Evolutionary conservation across 2,888 invertebrate species (phyloP), one percentile per base, ranked within the genome.

Genomic region (Seira sanloemensis): DNA sequence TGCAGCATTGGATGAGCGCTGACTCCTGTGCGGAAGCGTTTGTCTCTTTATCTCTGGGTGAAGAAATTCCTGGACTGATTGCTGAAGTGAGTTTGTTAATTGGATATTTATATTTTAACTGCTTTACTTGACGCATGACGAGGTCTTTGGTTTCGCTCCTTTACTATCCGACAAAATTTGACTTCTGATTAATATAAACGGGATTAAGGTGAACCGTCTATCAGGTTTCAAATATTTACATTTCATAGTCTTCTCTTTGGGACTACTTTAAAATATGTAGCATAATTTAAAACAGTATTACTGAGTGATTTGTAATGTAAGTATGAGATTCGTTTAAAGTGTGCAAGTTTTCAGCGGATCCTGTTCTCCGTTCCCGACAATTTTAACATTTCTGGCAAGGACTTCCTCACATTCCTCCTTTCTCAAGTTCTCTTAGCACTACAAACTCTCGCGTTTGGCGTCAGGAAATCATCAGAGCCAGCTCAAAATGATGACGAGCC

Each of bases 11-110:
- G 88, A 87, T 88, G 83, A 85, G 72, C 27, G 79, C 85, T 7
- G 84, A 86, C 46, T 86, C 78, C 18, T 87, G 86, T 69, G 83
- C 88, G 12, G 87, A 88, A 79, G 86, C 87, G 1, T 85, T 88
- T 16, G 87, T 86, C 12, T 85, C 84, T 21, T 84, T 86, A 19
- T 87, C 84, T 4, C 73, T 88, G 67, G 84, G 86, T 1, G 86
- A 87, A 69, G 87, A 87, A 69, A 69, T 82, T 72, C 85, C 86
- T 26, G 82, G 78, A 1, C 27, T 78, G 27, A 78, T 85, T 66
- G 82, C 88, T 18, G 86, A 88, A 87, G 88, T 88, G 78, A 80
- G 18, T 74, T 65, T 69, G n/a, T 58, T 24, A 37, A 68, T 65
- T 23, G n/a, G 23, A 26, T 75, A 50, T 65, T 1, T 62, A 71